Evolutionary conservation across 2,113 vertebrate genomes (phyloP), one percentile per base, ranked within the genome.

Genomic region (Holacanthus passer): DNA sequence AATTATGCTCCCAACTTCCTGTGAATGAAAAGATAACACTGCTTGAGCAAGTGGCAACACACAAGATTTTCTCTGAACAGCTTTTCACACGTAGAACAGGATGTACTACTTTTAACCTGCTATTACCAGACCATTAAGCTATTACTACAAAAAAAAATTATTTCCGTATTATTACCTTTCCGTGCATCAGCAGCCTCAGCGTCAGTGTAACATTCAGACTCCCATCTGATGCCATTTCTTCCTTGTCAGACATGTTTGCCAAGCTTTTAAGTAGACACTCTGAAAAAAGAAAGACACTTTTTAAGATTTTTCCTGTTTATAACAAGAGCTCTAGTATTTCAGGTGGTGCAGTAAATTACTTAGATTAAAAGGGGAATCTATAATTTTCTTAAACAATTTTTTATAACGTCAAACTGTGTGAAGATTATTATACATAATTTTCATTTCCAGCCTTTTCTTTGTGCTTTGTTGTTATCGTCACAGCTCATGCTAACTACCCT

Each of bases 1-100:
- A 73, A 98, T 98, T 88, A 98, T 97, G 93, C 97, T 98, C 89
- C 97, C 97, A 63, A 97, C 97, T 93, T 98, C 97, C 97, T 98
- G 93, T 65, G 83, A 94, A 32, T 86, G 81, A 90, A 91, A 83
- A 92, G 27, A 91, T 72, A 91, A 68, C 31, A 90, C 73, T 1
- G 2, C 1, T 48, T 83, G 12, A 86, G 55, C 24, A 63, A 73
- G 13, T 43, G 31, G 52, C 76, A 77, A 11, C 19, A 27, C 37
- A 27, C 37, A 62, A 27, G 29, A 55, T 79, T 55, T 55, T 67
- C 41, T 52, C 24, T 7, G 7, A 2, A 47, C 2, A 58, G 48
- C n/a, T 53, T 58, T 58, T 71, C 22, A 68, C 50, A 60, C 77
- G 73, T 39, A 35, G 27, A 74, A 55, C 60, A 52, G 68, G 39